Percentiles rank a stretch among this genome's conserved stretches.
phyloP scores from a whole-genome alignment of 2,113 vertebrate genomes.

The Pavo muticus region DNA sequence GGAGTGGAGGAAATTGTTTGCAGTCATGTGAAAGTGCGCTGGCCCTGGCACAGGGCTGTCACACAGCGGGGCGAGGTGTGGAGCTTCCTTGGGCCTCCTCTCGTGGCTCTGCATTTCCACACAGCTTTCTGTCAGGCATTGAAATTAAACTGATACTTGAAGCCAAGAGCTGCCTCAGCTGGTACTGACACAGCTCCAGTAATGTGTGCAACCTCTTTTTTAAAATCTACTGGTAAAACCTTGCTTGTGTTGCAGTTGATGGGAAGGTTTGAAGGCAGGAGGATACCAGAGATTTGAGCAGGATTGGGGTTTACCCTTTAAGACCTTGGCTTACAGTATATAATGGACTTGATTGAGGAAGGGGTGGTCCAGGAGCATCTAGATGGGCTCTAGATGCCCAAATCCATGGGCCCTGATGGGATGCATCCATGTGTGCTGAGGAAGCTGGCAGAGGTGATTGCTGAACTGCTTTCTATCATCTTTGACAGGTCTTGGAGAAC shows the following conservation, averaged over 20 bases:
- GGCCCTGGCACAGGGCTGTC: neutral
- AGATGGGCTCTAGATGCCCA: no score
- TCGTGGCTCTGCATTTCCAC: neutral
- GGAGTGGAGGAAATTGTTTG: slow-evolving; percentile 21
- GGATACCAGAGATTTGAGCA: neutral
- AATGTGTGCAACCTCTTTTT: neutral
- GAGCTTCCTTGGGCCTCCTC: neutral
- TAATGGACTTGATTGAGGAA: neutral
- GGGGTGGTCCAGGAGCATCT: no score
- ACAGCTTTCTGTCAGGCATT: neutral
- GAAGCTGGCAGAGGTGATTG: no score
- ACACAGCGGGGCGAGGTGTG: neutral
- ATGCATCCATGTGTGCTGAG: no score
- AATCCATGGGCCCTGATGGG: no score
- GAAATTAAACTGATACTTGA: neutral
- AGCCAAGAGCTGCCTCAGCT: neutral
- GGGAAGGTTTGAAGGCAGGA: neutral
- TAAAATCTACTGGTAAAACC: neutral
- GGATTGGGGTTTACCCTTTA: neutral
- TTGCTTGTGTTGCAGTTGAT: neutral
- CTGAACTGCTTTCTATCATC: no score
- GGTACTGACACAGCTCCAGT: neutral
- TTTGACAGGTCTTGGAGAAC: no score
- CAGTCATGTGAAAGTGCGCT: neutral
- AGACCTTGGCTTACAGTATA: neutral